These are phyloP conservation scores for Microctonus aethiopoides DNA, from an alignment of 2,888 invertebrate species.

Conservation along the genomic window DNA sequence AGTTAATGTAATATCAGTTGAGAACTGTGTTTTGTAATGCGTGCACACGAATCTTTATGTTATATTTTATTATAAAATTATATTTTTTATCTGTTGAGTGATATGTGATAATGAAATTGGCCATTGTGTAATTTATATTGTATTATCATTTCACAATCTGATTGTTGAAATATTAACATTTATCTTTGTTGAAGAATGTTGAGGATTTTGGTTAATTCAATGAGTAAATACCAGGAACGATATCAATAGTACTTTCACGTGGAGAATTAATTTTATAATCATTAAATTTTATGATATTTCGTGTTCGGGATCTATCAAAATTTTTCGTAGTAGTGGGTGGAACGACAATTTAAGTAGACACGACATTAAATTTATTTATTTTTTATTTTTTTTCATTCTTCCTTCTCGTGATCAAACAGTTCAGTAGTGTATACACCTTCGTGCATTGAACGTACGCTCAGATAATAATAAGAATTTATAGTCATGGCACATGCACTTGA, in stretches of 20 bases:
- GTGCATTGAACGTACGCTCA: background rate
- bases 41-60: too few species aligned
- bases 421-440: constrained; percentile 1
- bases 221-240: too few species aligned
- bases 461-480: background rate
- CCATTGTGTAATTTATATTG: too few species aligned
- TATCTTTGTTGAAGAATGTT: too few species aligned
- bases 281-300: background rate
- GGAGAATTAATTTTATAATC: background rate
- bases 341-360: background rate
- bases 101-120: too few species aligned
- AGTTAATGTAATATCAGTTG: background rate
- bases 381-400: background rate
- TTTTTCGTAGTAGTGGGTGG: background rate
- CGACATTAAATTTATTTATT: background rate
- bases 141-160: too few species aligned
- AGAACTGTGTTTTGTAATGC: background rate
- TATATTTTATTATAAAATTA: too few species aligned
- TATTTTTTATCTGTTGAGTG: too few species aligned
- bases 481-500: constrained; percentile 50
- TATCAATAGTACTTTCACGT: background rate
- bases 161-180: too few species aligned
- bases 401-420: background rate
- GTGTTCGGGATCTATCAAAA: background rate
- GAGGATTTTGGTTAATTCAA: too few species aligned